These are phyloP conservation scores for Andrena praecox DNA, from an alignment of 2,888 invertebrate genomes.

Conservation along the genomic window DNA sequence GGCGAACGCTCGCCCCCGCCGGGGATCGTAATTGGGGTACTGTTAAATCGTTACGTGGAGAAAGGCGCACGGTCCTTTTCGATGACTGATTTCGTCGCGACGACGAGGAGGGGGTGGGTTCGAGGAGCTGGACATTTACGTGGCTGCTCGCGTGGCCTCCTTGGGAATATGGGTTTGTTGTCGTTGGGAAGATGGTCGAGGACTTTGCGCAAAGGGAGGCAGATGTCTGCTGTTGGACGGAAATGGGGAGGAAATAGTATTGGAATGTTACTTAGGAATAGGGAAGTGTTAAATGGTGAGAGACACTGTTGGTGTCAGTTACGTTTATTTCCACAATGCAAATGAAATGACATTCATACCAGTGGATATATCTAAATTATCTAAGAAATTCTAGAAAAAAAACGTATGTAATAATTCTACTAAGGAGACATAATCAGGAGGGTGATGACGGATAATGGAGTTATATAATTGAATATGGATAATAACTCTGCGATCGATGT, in stretches of 20 bases:
- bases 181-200: not conserved
- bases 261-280: not conserved
- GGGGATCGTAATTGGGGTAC: conserved; percentile 42
- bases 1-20: conserved; percentile 27
- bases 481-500: no score
- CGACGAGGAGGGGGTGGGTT: not conserved
- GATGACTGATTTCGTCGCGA: not conserved
- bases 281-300: no score
- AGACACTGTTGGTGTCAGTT: no score
- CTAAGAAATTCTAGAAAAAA: no score
- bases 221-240: not conserved
- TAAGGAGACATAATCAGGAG: no score
- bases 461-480: no score
- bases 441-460: no score
- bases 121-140: not conserved
- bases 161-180: not conserved
- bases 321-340: no score
- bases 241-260: not conserved
- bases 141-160: not conserved
- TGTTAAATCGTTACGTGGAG: conserved; percentile 46
- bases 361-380: no score
- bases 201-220: not conserved
- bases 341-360: no score
- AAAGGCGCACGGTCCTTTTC: conserved; percentile 11
- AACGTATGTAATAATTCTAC: no score